These are phyloP conservation scores for Limulus polyphemus DNA, from an alignment of 2,888 invertebrate species.

Conservation along the genomic window DNA sequence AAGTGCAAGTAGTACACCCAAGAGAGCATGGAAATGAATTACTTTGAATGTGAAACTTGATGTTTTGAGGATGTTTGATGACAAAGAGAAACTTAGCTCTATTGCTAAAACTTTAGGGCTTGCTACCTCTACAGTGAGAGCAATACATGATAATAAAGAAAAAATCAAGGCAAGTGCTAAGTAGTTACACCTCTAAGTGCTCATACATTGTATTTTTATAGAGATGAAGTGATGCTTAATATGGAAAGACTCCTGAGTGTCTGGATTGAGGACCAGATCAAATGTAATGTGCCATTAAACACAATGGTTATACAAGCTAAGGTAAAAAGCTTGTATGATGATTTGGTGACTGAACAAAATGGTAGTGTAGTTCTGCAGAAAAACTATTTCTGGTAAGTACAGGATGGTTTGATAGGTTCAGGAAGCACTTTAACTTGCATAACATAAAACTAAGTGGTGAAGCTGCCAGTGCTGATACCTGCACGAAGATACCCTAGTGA, in stretches of 20 bases:
- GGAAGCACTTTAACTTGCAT: slow-evolving; percentile 9
- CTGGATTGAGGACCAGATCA: slow-evolving; percentile 14
- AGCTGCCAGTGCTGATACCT: slow-evolving; percentile 3
- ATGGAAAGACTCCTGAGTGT: neutral
- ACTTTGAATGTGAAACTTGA: slow-evolving; percentile 4
- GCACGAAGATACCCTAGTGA: slow-evolving; percentile 4
- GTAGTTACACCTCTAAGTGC: no score
- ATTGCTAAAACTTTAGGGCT: neutral
- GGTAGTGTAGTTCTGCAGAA: no score
- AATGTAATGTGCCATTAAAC: slow-evolving; percentile 7
- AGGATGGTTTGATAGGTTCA: slow-evolving; percentile 23
- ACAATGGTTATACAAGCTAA: slow-evolving; percentile 11
- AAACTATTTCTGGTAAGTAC: slow-evolving; percentile 17
- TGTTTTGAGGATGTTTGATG: slow-evolving; percentile 3
- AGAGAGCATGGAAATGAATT: neutral
- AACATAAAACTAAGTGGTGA: slow-evolving; percentile 7
- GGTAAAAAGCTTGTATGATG: slow-evolving; percentile 9
- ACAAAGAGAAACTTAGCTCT: neutral
- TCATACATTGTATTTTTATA: neutral
- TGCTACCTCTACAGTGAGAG: slow-evolving; percentile 6
- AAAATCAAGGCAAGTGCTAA: neutral
- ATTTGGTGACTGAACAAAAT: neutral
- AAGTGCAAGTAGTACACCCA: neutral
- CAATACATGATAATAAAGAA: neutral
- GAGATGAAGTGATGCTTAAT: neutral